Base-by-base conservation (phyloP, 2,113 vertebrate genomes). In the Xenopus laevis region DNA sequence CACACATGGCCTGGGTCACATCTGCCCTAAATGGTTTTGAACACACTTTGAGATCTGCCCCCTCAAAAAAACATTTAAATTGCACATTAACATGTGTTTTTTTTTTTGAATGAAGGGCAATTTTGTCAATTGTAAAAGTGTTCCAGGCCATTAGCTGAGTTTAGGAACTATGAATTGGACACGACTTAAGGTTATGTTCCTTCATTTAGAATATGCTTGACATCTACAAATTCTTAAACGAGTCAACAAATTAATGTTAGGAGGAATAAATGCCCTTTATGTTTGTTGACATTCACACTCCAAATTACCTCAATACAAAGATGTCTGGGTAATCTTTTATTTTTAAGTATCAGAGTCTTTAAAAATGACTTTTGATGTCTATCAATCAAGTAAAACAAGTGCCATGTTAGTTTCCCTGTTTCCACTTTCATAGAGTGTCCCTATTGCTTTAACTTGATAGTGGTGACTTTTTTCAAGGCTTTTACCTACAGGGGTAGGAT, bases 121-220 rank as follows among this genome's bases (percentile, higher is more conserved):
- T 73, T 73, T 73, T 58, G 52, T 44, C 62, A 72, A 57, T 72
- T 65, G 27, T 65, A n/a, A 67, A 69, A 59, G 66, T 74, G 55
- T 74, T 74, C 46, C 64, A 67, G 20, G 13, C 64, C 64, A 67
- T 67, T 74, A 67, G 53, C 55, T 16, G 20, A 47, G 52, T 17
- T 53, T 57, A 66, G 21, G 33, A 58, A 67, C 64, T 47, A 50
- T 11, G 71, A 40, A 55, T 40, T 66, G 64, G 55, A 59, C 50
- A 73, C 53, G 50, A 59, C 52, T 73, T 73, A n/a, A 66, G 33
- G 33, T 66, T 65, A 40, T 15, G 62, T 47, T 74, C 20, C 53
- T 21, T 47, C 44, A 21, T 44, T 60, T 30, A 18, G 44, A 44
- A 17, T 60, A 71, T 71, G 23, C 58, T 59, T 71, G 68, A 71